Base-by-base conservation (phyloP, 2,888 invertebrate genomes). In the Drosophila kuntzei region DNA sequence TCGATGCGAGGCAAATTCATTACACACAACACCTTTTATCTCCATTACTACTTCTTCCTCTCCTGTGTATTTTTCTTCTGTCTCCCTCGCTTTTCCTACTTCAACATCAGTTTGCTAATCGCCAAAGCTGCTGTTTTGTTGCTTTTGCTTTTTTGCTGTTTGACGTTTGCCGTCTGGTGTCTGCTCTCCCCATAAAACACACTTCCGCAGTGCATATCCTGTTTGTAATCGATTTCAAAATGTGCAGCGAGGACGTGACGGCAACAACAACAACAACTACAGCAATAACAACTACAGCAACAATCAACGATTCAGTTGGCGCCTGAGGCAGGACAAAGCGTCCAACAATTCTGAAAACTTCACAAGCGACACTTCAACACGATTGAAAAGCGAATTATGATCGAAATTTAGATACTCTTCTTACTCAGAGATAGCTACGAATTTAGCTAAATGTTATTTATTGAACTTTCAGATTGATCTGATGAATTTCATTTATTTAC, bases 141-240 rank as follows among this genome's bases (percentile, higher is more conserved):
- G 46, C 29, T 57, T 34, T 34, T 39, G 57, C 53, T 67, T 27
- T 46, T 50, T 58, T 25, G 25, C 25, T 8, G 44, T 54, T 22
- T 41, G 59, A 73, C 9, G 34, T 58, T 22, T 58, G 60, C 62
- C 55, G 43, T 63, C 58, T 67, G 53, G 34, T 41, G 32, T 37
- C 59, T 53, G 22, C 29, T 51, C 29, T 51, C 25, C 25, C 46
- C 14, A 73, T 81, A 63, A 85, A 81, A 72, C 76, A 72, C 76
- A 71, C 82, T 89, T 85, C 88, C 89, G 88, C 75, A 85, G 65
- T 79, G 85, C 85, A 85, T 89, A 89, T 85, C 85, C 85, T 79
- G 89, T 81, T 81, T 85, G 82, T 89, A 85, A 85, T 85, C 85
- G 85, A 85, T 85, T 85, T 87, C 76, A 61, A 89, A 87, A 89